Evolutionary conservation across 2,888 invertebrate species (phyloP).

Genomic region (Drosophila suboccidentalis): DNA sequence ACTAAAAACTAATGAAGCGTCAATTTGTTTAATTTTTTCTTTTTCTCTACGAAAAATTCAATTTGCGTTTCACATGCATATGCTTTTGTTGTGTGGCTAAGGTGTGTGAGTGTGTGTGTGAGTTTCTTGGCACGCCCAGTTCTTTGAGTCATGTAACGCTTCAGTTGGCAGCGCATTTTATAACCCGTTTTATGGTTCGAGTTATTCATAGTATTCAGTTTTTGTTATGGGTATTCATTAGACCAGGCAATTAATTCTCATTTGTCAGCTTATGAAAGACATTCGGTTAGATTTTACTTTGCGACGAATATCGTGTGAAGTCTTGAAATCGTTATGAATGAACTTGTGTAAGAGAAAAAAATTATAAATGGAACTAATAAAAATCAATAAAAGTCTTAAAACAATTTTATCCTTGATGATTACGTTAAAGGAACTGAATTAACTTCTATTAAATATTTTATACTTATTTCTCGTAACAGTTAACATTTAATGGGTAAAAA

Average conservation of each 20-base stretch:
- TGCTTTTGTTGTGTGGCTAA: slow-evolving; percentile 20
- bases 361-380: neutral
- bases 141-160: slow-evolving; percentile 62
- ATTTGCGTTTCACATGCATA: slow-evolving; percentile 57
- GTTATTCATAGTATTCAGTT: slow-evolving; percentile 11
- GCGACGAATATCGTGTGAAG: slow-evolving; percentile 3
- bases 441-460: neutral
- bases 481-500: neutral
- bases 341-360: neutral
- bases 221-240: slow-evolving; percentile 48
- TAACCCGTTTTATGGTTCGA: slow-evolving; percentile 70
- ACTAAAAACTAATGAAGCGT: slow-evolving; percentile 69
- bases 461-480: too few relatives aligned
- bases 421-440: too few relatives aligned
- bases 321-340: slow-evolving; percentile 51
- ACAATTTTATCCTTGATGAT: too few relatives aligned
- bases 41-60: slow-evolving; percentile 70
- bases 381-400: neutral
- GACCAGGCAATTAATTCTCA: slow-evolving; percentile 76
- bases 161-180: slow-evolving; percentile 56
- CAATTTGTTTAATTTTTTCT: slow-evolving; percentile 35
- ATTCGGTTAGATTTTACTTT: slow-evolving; percentile 11
- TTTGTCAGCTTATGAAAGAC: slow-evolving; percentile 64
- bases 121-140: slow-evolving; percentile 65
- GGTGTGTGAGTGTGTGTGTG: slow-evolving; percentile 29